Base-by-base conservation (phyloP, 1,140 invertebrate genomes). In the Hormaphis cornu region DNA sequence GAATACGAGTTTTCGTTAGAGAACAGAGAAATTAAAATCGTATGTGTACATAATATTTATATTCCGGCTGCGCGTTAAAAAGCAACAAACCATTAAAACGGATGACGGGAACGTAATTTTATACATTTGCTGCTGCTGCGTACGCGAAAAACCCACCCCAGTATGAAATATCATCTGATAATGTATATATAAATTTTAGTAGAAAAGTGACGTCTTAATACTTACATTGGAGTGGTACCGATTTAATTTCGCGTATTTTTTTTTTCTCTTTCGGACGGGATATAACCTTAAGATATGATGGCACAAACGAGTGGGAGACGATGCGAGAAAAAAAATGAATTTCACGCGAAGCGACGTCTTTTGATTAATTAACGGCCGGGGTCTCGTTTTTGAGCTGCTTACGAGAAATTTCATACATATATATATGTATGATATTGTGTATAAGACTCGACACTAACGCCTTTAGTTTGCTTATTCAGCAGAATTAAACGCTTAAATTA, bases 401-500 rank as follows among this genome's bases (percentile, higher is more conserved):
- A 12, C 24, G 12, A 8, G 14, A 58, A 35, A 58, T 10, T 58
- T 24, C 14, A 48, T 5, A 42, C 42, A 44, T 20, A 44, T 20
- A 44, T 7, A 26, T 26, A 14, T 26, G 33, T 33, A 12, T 20
- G 33, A 6, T 54, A 33, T 56, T 9, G 22, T 10, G 16, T 37
- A 24, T 22, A 22, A 58, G 22, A 58, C 54, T 40, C 35, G 54
- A 24, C n/a, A n/a, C 20, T 58, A 58, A 58, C 54, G 54, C 54
- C 33, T 58, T 58, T 58, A 37, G 54, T 58, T 58, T 24, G 54
- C 54, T 58, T 40, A 58, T 58, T 58, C 54, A 37, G 54, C 54
- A 8, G 35, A 58, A 58, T 58, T 58, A 58, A 58, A 58, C 20
- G 54, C 33, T 58, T 40, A 58, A 58, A 58, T 58, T 58, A 58